Evolutionary conservation across 2,888 invertebrate genomes (phyloP), one percentile per base, ranked within the genome.

Genomic region (Drosophila pegasa): DNA sequence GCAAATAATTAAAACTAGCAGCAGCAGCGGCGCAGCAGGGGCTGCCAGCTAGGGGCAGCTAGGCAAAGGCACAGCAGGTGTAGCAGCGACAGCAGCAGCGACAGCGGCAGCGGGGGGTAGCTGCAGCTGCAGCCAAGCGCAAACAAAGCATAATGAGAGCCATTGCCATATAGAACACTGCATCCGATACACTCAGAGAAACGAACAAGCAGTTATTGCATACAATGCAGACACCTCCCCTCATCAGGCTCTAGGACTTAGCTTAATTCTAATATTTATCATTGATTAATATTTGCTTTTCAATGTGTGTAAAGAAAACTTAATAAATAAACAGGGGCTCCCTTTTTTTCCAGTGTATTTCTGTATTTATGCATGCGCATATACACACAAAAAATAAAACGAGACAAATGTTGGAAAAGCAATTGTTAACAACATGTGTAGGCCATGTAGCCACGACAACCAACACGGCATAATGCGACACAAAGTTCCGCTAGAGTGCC

Each of bases 401-500:
- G 16, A 16, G 35, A 29, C 33, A 60, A 60, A 60, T 61, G 60
- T 37, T 56, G 56, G 64, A 65, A 75, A 61, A 62, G 72, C 81
- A 81, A 81, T 81, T 80, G 78, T 65, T 71, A 66, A 51, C 75
- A 72, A 82, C 83, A 83, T 80, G 75, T 71, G 75, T 75, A 71
- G 71, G 29, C 75, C 71, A 71, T 80, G 81, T 82, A 82, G 85
- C 82, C 82, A 82, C 82, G 82, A 85, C 86, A 82, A 79, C 77
- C 62, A 60, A 67, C 60, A 66, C 61, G 75, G 75, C 87, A 86
- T 82, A 83, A 78, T 83, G 86, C 79, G 87, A 84, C 87, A 84
- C 76, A 86, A 69, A 79, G 84, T 84, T 84, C 87, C 84, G 84
- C 84, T 84, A 83, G 84, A 84, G 67, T 84, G 87, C 63, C 70